phyloP scores from a whole-genome alignment of 2,113 vertebrate genomes.

The Diadophis punctatus region DNA sequence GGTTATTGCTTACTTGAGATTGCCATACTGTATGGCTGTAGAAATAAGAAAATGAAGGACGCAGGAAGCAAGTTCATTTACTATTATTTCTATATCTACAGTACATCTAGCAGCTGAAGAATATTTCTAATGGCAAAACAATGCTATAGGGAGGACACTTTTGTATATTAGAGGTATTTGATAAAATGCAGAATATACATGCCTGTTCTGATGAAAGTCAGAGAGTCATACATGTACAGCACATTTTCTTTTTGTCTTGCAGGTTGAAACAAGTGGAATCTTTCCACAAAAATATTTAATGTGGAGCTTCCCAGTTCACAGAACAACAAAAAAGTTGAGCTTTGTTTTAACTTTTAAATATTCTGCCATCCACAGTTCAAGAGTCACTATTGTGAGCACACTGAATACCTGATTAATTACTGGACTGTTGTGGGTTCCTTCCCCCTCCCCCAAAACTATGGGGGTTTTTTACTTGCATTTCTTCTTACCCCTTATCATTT shows the following conservation, averaged over 20 bases:
- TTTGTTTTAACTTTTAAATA: neutral
- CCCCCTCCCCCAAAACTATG: neutral
- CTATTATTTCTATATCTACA: neutral
- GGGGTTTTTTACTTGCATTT: neutral
- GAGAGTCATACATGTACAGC: neutral
- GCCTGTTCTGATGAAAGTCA: neutral
- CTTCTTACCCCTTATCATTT: neutral
- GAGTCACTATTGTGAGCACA: neutral
- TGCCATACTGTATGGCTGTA: neutral
- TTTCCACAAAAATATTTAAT: neutral
- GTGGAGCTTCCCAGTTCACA: neutral
- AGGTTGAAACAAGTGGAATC: neutral
- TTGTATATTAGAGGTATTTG: neutral
- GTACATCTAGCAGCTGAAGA: neutral
- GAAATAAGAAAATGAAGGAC: neutral
- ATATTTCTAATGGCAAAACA: neutral
- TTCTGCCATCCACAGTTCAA: neutral
- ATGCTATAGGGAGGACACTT: neutral
- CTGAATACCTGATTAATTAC: neutral
- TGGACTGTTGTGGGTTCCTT: neutral
- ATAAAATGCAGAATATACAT: neutral
- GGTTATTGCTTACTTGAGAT: neutral
- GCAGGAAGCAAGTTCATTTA: neutral
- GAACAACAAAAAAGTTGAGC: neutral
- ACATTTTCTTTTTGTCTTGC: neutral